phyloP scores from a whole-genome alignment of 2,113 vertebrate species.

The Festucalex cinctus region DNA sequence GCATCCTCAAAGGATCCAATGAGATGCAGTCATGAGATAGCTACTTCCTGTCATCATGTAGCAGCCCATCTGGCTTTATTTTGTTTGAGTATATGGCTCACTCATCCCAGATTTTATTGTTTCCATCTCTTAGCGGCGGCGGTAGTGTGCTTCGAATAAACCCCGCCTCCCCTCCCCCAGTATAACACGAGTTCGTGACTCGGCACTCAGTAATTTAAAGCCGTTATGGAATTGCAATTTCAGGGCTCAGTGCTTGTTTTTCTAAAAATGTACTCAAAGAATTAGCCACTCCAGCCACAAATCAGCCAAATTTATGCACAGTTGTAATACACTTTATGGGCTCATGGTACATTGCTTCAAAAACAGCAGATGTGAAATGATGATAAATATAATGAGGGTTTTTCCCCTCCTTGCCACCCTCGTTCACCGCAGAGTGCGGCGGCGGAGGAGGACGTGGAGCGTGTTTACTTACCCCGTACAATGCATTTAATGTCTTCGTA shows the following conservation, averaged over 20 bases:
- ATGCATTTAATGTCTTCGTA: slow-evolving; percentile 99
- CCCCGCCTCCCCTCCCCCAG: slow-evolving; percentile 11
- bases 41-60: slow-evolving; percentile 50
- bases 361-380: slow-evolving; percentile 99
- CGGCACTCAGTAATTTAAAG: slow-evolving; percentile 99
- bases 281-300: slow-evolving; percentile 99
- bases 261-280: slow-evolving; percentile 99
- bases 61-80: slow-evolving; percentile 80
- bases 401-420: slow-evolving; percentile 46
- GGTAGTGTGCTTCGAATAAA: background rate
- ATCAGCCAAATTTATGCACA: slow-evolving; percentile 99
- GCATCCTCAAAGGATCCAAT: slow-evolving; percentile 59
- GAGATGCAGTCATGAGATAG: slow-evolving; percentile 59
- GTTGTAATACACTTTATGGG: slow-evolving; percentile 99
- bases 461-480: slow-evolving; percentile 99
- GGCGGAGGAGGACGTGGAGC: slow-evolving; percentile 90
- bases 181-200: slow-evolving; percentile 97
- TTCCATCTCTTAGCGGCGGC: slow-evolving; percentile 81
- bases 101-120: slow-evolving; percentile 98
- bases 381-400: slow-evolving; percentile 99
- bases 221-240: slow-evolving; percentile 99
- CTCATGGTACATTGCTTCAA: slow-evolving; percentile 99
- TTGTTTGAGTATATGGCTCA: slow-evolving; percentile 94
- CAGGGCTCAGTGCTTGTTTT: slow-evolving; percentile 99
- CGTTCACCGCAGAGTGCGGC: slow-evolving; percentile 48